Percentiles rank a stretch among this genome's conserved stretches.
phyloP scores from a whole-genome alignment of 2,113 vertebrate species.

The Petroica traversi region DNA sequence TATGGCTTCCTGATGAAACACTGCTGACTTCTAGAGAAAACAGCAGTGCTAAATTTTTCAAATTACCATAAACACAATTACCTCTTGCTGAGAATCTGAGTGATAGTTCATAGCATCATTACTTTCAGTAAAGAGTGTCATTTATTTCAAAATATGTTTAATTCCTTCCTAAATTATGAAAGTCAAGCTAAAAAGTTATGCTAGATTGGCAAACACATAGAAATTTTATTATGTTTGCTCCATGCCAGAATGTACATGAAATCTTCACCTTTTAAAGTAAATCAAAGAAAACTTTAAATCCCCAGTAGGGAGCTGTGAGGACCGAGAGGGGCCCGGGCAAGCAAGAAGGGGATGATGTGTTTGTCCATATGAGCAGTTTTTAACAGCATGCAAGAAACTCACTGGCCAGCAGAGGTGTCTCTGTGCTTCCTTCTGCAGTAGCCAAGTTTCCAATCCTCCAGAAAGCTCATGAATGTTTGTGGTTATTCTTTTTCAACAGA shows the following conservation, averaged over 20 bases:
- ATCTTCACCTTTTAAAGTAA: neutral
- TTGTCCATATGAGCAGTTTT: neutral
- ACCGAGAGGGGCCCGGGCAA: neutral
- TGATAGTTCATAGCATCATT: constrained; percentile 40
- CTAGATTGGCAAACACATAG: constrained; percentile 12
- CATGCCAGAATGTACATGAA: neutral
- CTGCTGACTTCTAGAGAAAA: constrained; percentile 1
- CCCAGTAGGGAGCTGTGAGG: neutral
- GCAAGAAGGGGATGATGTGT: neutral
- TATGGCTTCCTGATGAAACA: neutral
- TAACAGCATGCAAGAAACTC: neutral
- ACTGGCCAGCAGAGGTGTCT: neutral
- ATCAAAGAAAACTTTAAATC: neutral
- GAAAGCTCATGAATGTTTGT: neutral
- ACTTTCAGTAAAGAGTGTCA: constrained; percentile 52
- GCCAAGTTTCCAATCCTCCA: neutral
- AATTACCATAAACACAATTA: constrained; percentile 46
- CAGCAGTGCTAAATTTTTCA: constrained; percentile 3
- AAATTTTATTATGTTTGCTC: constrained; percentile 16
- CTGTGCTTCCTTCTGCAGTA: neutral
- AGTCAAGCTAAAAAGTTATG: neutral
- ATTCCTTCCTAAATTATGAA: constrained; percentile 42
- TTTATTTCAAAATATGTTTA: constrained; percentile 53
- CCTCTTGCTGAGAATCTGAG: constrained; percentile 21
- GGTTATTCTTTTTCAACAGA: neutral